phyloP scores from a whole-genome alignment of 2,888 invertebrate species.

The Acronicta leporina region DNA sequence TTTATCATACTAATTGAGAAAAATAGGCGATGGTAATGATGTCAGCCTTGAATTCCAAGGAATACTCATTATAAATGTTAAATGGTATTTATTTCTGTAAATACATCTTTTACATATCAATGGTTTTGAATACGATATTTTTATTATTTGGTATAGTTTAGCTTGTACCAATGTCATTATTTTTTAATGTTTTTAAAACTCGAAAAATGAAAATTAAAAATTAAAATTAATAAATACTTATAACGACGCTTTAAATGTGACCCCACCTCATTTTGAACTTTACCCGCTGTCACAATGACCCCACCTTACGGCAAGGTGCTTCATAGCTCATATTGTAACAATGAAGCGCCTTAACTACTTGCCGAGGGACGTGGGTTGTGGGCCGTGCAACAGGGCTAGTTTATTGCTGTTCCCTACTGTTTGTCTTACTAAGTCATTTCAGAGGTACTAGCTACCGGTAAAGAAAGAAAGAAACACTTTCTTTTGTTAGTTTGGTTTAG shows the following conservation, averaged over 20 bases:
- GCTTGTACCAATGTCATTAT: too few relatives aligned
- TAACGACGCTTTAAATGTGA: background rate
- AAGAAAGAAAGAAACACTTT: too few relatives aligned
- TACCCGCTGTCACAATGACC: slow-evolving; percentile 34
- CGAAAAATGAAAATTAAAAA: too few relatives aligned
- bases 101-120: too few relatives aligned
- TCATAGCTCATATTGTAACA: slow-evolving; percentile 56
- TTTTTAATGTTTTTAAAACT: too few relatives aligned
- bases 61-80: too few relatives aligned
- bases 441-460: slow-evolving; percentile 19
- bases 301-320: slow-evolving; percentile 33
- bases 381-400: slow-evolving; percentile 43
- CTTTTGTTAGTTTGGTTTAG: too few relatives aligned
- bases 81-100: too few relatives aligned
- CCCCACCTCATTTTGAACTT: background rate
- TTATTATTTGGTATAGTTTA: too few relatives aligned
- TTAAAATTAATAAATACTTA: background rate
- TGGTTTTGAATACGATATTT: too few relatives aligned
- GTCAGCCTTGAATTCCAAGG: too few relatives aligned
- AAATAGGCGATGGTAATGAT: slow-evolving; percentile 5
- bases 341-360: slow-evolving; percentile 58
- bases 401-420: slow-evolving; percentile 29
- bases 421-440: slow-evolving; percentile 32
- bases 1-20: slow-evolving; percentile 19
- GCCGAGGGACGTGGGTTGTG: slow-evolving; percentile 49